Percentiles rank a stretch among this genome's conserved stretches.
These are phyloP conservation scores for Pantherophis vulpinus DNA, from an alignment of 2,797 vertebrate genomes.

Conservation along the genomic window DNA sequence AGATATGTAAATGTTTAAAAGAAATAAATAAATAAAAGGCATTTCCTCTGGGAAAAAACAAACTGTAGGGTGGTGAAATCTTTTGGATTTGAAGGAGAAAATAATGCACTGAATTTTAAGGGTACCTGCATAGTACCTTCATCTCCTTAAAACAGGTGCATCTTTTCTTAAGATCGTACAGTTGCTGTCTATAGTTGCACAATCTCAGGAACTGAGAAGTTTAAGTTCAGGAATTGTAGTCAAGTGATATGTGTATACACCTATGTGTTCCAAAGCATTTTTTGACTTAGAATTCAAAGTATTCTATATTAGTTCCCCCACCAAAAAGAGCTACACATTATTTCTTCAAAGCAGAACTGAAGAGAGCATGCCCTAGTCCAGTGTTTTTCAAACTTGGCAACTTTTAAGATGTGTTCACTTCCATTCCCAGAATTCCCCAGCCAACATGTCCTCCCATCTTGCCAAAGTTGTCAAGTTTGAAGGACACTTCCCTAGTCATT, in stretches of 20 bases:
- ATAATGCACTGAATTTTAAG: background rate
- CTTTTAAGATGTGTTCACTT: background rate
- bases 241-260: background rate
- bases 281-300: background rate
- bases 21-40: too few relatives aligned
- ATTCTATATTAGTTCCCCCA: background rate
- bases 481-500: background rate
- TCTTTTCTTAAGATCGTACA: background rate
- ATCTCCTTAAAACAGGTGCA: background rate
- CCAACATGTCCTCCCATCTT: background rate
- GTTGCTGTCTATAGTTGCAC: background rate
- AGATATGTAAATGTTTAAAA: too few relatives aligned
- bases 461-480: background rate
- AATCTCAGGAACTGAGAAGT: background rate
- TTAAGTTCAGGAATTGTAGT: background rate
- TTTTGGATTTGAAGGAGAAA: background rate
- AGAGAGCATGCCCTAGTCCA: background rate
- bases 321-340: background rate
- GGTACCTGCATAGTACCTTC: background rate
- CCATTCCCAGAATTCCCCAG: background rate
- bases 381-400: background rate
- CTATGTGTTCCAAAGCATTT: background rate
- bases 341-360: background rate
- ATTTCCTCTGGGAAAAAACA: background rate
- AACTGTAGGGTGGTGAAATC: background rate